A percentile compares a stretch with the other conserved stretches of the same genome.
Evolutionary conservation across 2,797 vertebrate genomes (phyloP).

Genomic region (Chaenodraco wilsoni): DNA sequence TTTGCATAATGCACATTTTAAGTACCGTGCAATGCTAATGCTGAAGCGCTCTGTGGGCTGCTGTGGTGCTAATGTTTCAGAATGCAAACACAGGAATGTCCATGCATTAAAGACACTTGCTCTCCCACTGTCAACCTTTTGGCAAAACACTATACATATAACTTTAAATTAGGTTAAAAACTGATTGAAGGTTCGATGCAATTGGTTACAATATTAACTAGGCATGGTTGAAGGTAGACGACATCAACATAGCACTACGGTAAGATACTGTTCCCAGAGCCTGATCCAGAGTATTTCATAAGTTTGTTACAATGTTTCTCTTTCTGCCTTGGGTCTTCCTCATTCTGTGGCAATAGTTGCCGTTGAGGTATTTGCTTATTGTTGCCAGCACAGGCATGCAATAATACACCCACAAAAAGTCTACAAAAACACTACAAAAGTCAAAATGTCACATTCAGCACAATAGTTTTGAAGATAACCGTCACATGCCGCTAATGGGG

Average conservation of each 20-base stretch:
- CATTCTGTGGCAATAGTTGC: conserved; percentile 12
- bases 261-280: conserved; percentile 23
- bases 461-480: conserved; percentile 22
- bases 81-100: conserved; percentile 50
- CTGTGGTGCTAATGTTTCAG: conserved; percentile 69
- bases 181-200: conserved; percentile 8
- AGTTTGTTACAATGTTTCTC: conserved; percentile 37
- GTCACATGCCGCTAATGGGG: too few species aligned
- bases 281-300: conserved; percentile 30
- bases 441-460: conserved; percentile 27
- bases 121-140: conserved; percentile 28
- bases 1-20: conserved; percentile 56
- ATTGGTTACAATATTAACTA: conserved; percentile 8
- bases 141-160: conserved; percentile 5
- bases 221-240: conserved; percentile 33
- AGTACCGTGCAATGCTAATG: conserved; percentile 39
- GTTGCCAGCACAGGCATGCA: conserved; percentile 23
- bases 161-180: conserved; percentile 27
- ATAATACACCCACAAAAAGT: not conserved
- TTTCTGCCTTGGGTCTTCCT: conserved; percentile 51
- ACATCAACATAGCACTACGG: not conserved
- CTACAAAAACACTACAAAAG: not conserved
- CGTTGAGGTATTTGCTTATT: conserved; percentile 13
- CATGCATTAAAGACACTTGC: conserved; percentile 30
- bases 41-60: conserved; percentile 45